These are phyloP conservation scores for Solea senegalensis DNA, from an alignment of 2,113 vertebrate genomes.

Conservation along the genomic window DNA sequence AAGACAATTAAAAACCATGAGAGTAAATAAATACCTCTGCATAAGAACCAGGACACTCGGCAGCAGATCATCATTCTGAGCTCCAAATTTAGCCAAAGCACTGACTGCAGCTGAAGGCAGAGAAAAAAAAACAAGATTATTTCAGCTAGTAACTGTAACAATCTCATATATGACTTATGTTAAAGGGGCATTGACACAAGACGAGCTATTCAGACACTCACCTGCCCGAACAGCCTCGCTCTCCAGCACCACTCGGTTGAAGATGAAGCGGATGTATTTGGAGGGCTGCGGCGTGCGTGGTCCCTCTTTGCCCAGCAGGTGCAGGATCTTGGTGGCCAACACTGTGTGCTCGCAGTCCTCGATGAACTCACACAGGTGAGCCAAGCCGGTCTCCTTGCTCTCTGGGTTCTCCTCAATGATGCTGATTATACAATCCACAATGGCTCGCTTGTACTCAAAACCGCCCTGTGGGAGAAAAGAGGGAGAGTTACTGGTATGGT, in stretches of 20 bases:
- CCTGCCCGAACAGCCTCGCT: slow-evolving; percentile 96
- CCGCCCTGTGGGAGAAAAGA: slow-evolving; percentile 84
- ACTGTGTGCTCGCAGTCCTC: slow-evolving; percentile 99
- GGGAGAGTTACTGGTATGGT: not conserved
- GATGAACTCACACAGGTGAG: slow-evolving; percentile 98
- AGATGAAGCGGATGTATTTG: slow-evolving; percentile 99
- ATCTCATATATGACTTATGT: too few relatives aligned
- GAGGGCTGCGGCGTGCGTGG: slow-evolving; percentile 91
- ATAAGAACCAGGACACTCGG: slow-evolving; percentile 96
- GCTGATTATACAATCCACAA: slow-evolving; percentile 97
- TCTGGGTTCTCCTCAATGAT: slow-evolving; percentile 98
- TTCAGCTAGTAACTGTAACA: not conserved
- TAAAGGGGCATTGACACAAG: too few relatives aligned
- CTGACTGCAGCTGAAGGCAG: slow-evolving; percentile 89
- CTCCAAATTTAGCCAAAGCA: slow-evolving; percentile 96
- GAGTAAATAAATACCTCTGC: slow-evolving; percentile 86
- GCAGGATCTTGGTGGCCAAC: slow-evolving; percentile 96
- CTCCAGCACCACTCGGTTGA: slow-evolving; percentile 97
- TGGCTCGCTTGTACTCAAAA: slow-evolving; percentile 98
- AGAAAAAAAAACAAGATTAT: not conserved
- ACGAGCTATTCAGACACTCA: slow-evolving; percentile 65
- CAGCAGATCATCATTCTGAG: slow-evolving; percentile 95
- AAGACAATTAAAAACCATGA: not conserved
- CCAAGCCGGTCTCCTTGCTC: slow-evolving; percentile 94
- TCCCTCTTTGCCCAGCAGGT: slow-evolving; percentile 94